Base-by-base conservation (phyloP, 2,113 vertebrate genomes). In the Neolamprologus hecqui region DNA sequence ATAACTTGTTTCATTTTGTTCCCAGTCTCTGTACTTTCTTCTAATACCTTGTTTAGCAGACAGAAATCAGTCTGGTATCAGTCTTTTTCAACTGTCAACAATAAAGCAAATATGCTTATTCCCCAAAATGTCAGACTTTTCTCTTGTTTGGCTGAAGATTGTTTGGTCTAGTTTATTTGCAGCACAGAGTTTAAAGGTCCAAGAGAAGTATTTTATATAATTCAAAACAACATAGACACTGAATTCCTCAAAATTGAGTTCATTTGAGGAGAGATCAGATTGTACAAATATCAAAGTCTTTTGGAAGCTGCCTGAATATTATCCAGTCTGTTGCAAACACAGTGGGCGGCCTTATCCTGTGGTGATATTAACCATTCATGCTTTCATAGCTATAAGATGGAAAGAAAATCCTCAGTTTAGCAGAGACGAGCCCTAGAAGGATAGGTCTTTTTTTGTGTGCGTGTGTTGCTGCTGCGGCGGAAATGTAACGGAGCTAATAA, bases 361-460 rank as follows among this genome's bases (percentile, higher is more conserved):
- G 68, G 85, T 6, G 79, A 85, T 80, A 87, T 84, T 51, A 87
- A 88, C 82, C 81, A 80, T 85, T 90, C 60, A 73, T 83, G 79
- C 33, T 86, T 91, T 83, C 54, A 83, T 31, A 33, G 81, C 23
- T 60, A 37, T 37, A 19, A 81, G 57, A 73, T 55, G 10, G 47
- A 89, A 81, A 31, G 13, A 54, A 81, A 79, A 83, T 58, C 65
- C 33, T 11, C 6, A 3, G 21, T 47, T 87, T 53, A 51, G 40
- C 70, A 55, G 73, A 83, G 65, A 90, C 13, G 23, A 84, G 68
- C 26, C 45, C 73, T 37, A 55, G 63, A 84, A 89, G 54, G 75
- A 86, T 84, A 88, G 9, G 23, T 84, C 31, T 21, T 51, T 28
- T 84, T 75, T 73, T 81, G 45, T 83, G 35, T 40, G 14, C 45